Evolutionary conservation across 2,797 vertebrate species (phyloP).

Genomic region (Phalloptychus januarius): DNA sequence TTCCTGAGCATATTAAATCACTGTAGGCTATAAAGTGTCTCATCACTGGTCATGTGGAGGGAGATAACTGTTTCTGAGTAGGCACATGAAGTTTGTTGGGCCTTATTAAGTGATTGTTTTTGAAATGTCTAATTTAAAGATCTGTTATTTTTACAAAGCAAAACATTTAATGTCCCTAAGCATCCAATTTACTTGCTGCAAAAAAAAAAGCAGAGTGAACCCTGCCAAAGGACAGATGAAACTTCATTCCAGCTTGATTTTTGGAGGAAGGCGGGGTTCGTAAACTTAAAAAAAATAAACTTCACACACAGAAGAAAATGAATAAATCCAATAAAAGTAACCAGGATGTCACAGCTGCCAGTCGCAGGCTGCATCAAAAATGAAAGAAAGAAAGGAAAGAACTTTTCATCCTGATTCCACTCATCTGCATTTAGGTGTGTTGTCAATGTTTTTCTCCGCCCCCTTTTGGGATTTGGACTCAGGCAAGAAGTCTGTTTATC

Average conservation of each 20-base stretch:
- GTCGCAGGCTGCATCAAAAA: constrained; percentile 28
- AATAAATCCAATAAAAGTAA: constrained; percentile 41
- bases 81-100: constrained; percentile 33
- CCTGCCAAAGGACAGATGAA: constrained; percentile 14
- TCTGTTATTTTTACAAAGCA: not conserved
- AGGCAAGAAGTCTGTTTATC: constrained; percentile 58
- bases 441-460: constrained; percentile 32
- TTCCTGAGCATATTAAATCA: constrained; percentile 70
- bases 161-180: not conserved
- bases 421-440: constrained; percentile 50
- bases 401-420: constrained; percentile 39
- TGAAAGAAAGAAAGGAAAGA: not conserved
- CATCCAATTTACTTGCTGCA: constrained; percentile 13
- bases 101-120: constrained; percentile 11
- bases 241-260: constrained; percentile 35
- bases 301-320: constrained; percentile 6
- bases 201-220: not conserved
- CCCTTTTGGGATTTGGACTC: constrained; percentile 54
- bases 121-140: constrained; percentile 9
- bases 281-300: constrained; percentile 39
- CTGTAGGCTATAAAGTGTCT: constrained; percentile 60
- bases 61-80: constrained; percentile 50
- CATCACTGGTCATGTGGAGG: constrained; percentile 60
- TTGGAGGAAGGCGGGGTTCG: not conserved
- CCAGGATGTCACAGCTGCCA: constrained; percentile 44